These are phyloP conservation scores for Netelia fuscicornis DNA, from an alignment of 2,888 invertebrate species.

Conservation along the genomic window DNA sequence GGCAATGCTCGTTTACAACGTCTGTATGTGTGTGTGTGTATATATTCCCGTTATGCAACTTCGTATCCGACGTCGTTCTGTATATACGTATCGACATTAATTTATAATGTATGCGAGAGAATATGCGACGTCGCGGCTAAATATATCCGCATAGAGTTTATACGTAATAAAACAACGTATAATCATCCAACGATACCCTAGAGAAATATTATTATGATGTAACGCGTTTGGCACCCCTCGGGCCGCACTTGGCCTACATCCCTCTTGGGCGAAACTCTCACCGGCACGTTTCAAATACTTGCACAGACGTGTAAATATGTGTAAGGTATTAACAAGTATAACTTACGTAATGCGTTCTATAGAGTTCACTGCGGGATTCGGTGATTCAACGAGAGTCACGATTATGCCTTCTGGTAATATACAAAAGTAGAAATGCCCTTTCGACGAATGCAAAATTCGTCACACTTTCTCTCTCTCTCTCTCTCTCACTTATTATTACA, in stretches of 20 bases:
- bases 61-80: no score
- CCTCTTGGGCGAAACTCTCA: conserved; percentile 19
- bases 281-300: neutral
- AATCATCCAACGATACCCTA: conserved; percentile 53
- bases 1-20: conserved; percentile 7
- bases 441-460: conserved; percentile 69
- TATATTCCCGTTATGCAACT: conserved; percentile 27
- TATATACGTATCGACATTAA: no score
- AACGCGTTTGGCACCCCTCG: conserved; percentile 58
- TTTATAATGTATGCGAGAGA: neutral
- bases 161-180: conserved; percentile 21
- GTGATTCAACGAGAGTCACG: conserved; percentile 61
- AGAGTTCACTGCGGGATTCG: conserved; percentile 60
- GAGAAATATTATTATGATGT: conserved; percentile 59
- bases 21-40: no score
- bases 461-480: conserved; percentile 32
- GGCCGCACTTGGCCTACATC: conserved; percentile 69
- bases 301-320: conserved; percentile 8
- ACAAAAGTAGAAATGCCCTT: conserved; percentile 67
- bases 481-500: neutral
- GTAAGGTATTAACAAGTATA: conserved; percentile 13
- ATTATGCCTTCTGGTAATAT: conserved; percentile 29
- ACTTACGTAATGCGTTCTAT: conserved; percentile 25
- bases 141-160: neutral
- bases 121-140: neutral